phyloP scores from a whole-genome alignment of 2,888 invertebrate genomes.

The Harpagoxenus sublaevis region DNA sequence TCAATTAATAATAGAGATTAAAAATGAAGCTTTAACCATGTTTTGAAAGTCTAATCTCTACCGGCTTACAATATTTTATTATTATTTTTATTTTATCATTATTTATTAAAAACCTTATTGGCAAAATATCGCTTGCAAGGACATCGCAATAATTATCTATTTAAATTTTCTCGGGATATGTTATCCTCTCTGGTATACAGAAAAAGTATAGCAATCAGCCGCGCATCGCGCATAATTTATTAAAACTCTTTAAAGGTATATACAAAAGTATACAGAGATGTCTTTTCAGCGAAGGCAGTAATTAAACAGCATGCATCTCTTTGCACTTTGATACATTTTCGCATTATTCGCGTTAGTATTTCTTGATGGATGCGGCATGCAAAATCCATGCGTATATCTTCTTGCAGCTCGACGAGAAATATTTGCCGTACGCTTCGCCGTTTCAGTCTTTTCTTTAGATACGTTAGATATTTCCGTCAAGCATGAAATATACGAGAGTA shows the following conservation, averaged over 20 bases:
- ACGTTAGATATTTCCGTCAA: conserved; percentile 49
- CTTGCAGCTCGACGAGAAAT: conserved; percentile 35
- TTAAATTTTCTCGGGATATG: neutral
- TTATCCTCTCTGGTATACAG: neutral
- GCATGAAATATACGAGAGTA: conserved; percentile 45
- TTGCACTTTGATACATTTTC: conserved; percentile 10
- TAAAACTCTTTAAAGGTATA: neutral
- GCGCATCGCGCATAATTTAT: conserved; percentile 4
- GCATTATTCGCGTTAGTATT: conserved; percentile 9
- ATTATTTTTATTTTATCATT: conserved; percentile 9
- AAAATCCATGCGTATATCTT: conserved; percentile 48
- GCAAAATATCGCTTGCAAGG: neutral
- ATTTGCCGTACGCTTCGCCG: conserved; percentile 40
- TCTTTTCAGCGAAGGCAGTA: neutral
- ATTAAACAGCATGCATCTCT: conserved; percentile 9
- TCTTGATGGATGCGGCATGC: conserved; percentile 35
- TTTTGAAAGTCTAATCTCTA: neutral
- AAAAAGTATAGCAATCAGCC: conserved; percentile 6
- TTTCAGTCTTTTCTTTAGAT: conserved; percentile 50
- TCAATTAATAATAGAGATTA: neutral
- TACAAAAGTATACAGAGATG: neutral
- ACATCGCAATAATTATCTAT: neutral
- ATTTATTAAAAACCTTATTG: neutral
- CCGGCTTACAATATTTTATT: neutral
- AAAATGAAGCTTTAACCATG: neutral